Evolutionary conservation across 2,113 vertebrate genomes (phyloP), one percentile per base, ranked within the genome.

Genomic region (Oncorhynchus tshawytscha): DNA sequence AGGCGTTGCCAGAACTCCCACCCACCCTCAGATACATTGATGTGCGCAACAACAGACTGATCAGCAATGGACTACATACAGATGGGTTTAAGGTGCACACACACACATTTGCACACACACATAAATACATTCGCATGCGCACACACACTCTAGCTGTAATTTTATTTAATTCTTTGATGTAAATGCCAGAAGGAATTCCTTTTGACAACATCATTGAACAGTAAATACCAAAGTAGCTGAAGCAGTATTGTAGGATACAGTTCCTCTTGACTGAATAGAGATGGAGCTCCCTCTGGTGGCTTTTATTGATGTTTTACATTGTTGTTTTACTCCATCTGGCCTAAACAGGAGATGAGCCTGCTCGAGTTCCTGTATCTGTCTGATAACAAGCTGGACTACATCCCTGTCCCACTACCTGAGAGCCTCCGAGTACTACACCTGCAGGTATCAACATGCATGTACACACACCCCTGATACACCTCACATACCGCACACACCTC

Each of bases 331-430:
- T 16, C 49, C 49, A 51, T 82, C 70, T 34, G 77, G 6, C 74
- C 24, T 77, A 80, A 0, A 0, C 82, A 97, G 95, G 92, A 92
- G 0, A 89, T 96, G 85, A 92, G 86, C 67, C 91, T 91, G 24
- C 88, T 96, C 68, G 91, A 95, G 84, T 94, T 93, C 82, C 92
- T 96, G 71, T 94, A 95, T 39, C 87, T 96, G 54, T 94, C 95
- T 0, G 86, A 94, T 49, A 97, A 95, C 80, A 82, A 90, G 67
- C 86, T 97, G 77, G 92, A 95, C 22, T 88, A 90, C 1, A 84
- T 95, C 51, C 95, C 95, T 0, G 74, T 72, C 0, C 91, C 93
- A 0, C 89, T 95, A 34, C 95, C 95, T 0, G 83, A 91, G 34
- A 94, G 87, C 79, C 90, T 97, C 67, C 87, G 91, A 68, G 92